These are phyloP conservation scores for Psammodynastes pulverulentus DNA, from an alignment of 2,113 vertebrate genomes.

Conservation along the genomic window DNA sequence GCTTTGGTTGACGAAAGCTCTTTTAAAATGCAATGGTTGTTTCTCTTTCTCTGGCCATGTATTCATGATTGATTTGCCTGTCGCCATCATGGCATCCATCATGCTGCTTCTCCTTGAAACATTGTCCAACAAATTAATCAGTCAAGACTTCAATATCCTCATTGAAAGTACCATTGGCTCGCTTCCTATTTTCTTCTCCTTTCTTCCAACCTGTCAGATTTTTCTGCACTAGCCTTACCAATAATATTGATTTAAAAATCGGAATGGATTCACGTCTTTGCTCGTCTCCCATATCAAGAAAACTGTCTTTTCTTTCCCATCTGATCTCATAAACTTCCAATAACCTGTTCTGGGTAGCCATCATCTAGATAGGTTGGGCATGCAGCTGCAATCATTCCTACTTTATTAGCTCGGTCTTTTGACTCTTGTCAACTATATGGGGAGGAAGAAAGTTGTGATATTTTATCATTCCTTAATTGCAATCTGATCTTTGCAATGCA, in stretches of 20 bases:
- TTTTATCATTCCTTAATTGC: neutral
- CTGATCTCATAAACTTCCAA: neutral
- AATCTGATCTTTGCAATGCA: neutral
- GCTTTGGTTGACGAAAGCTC: neutral
- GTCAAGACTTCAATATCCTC: conserved; percentile 4
- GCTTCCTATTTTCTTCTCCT: neutral
- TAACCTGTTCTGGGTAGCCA: neutral
- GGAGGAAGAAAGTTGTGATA: neutral
- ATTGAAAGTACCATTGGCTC: conserved; percentile 6
- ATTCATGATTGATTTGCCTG: conserved; percentile 19
- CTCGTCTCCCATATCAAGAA: neutral
- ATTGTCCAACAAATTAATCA: conserved; percentile 27
- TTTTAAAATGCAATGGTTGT: conserved; percentile 1
- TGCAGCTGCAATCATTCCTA: neutral
- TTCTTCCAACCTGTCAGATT: neutral
- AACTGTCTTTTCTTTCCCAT: neutral
- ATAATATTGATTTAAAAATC: neutral
- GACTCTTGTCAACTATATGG: neutral
- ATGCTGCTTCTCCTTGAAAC: conserved; percentile 9
- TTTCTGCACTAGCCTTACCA: neutral
- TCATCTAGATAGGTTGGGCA: neutral
- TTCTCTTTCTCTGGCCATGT: neutral
- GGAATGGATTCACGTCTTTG: neutral
- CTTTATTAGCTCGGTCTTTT: neutral
- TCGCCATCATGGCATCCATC: conserved; percentile 5